Conservation (phyloP, 2,113 vertebrate genomes). For the Corythoichthys intestinalis region DNA sequence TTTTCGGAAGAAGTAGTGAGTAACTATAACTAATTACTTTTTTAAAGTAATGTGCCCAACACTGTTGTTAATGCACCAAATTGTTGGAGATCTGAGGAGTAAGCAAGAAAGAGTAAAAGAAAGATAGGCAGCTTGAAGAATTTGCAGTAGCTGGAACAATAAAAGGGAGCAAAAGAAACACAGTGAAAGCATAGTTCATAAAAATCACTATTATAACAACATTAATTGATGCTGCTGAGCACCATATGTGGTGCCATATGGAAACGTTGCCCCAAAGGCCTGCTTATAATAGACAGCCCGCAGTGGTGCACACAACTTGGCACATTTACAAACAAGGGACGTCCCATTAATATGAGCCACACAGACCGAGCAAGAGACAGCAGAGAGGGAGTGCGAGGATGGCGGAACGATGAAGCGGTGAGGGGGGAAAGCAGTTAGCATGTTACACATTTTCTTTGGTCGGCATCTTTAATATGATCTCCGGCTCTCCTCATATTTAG, state of each 20-base stretch:
- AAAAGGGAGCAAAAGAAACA: conserved; percentile 20
- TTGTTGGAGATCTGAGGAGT: conserved; percentile 28
- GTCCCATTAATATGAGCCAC: conserved; percentile 74
- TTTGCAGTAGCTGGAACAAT: not conserved
- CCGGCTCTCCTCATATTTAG: not conserved
- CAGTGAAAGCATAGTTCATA: conserved; percentile 65
- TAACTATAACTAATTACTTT: too few species aligned
- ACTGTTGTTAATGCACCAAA: conserved; percentile 19
- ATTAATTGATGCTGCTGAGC: conserved; percentile 82
- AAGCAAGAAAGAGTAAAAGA: not conserved
- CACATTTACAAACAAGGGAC: conserved; percentile 79
- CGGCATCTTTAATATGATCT: conserved; percentile 11
- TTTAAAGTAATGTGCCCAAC: too few species aligned
- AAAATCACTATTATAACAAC: conserved; percentile 79
- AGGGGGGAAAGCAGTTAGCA: conserved; percentile 15
- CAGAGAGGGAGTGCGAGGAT: conserved; percentile 20
- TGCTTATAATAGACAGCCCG: conserved; percentile 76
- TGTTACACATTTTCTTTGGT: conserved; percentile 16
- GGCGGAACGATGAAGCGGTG: conserved; percentile 1
- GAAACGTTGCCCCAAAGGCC: conserved; percentile 72
- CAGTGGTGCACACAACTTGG: conserved; percentile 74
- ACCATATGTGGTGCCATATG: conserved; percentile 79
- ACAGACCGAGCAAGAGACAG: conserved; percentile 49
- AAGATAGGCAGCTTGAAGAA: conserved; percentile 32
- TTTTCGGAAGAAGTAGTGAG: too few species aligned